phyloP scores from a whole-genome alignment of 2,888 invertebrate genomes.

The Ypsolopha sequella region DNA sequence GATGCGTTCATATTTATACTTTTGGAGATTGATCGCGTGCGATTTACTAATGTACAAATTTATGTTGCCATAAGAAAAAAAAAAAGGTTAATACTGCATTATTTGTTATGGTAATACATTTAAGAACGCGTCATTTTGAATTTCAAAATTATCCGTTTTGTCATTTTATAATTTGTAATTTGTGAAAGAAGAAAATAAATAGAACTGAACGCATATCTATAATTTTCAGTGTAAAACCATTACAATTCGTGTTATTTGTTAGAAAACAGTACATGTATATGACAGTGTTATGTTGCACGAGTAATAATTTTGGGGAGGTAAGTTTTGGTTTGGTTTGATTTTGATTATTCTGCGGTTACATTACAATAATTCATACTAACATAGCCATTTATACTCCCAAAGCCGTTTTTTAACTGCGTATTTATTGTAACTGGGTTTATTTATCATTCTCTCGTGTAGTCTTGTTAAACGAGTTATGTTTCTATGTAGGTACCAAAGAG shows the following conservation, averaged over 20 bases:
- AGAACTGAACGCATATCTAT: not conserved
- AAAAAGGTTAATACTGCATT: slow-evolving; percentile 1
- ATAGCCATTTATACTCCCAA: too few species aligned
- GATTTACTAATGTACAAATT: not conserved
- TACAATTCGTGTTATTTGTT: too few species aligned
- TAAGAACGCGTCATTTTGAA: slow-evolving; percentile 18
- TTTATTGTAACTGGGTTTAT: too few species aligned
- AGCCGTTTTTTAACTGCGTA: too few species aligned
- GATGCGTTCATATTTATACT: not conserved
- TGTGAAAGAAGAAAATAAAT: not conserved
- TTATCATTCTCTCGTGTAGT: too few species aligned
- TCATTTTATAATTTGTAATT: not conserved
- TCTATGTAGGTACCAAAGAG: too few species aligned
- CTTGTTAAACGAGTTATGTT: too few species aligned
- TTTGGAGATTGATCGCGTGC: not conserved
- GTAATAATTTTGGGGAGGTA: not conserved
- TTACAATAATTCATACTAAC: too few species aligned
- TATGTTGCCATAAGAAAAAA: not conserved
- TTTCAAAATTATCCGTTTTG: slow-evolving; percentile 27
- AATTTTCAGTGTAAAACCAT: not conserved
- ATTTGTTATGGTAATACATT: slow-evolving; percentile 1
- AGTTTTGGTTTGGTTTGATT: not conserved
- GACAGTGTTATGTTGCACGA: not conserved
- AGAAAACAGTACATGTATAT: not conserved
- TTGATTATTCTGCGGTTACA: too few species aligned